Evolutionary conservation across 2,797 vertebrate species (phyloP), one percentile per base, ranked within the genome.

Genomic region (Gouania willdenowi): DNA sequence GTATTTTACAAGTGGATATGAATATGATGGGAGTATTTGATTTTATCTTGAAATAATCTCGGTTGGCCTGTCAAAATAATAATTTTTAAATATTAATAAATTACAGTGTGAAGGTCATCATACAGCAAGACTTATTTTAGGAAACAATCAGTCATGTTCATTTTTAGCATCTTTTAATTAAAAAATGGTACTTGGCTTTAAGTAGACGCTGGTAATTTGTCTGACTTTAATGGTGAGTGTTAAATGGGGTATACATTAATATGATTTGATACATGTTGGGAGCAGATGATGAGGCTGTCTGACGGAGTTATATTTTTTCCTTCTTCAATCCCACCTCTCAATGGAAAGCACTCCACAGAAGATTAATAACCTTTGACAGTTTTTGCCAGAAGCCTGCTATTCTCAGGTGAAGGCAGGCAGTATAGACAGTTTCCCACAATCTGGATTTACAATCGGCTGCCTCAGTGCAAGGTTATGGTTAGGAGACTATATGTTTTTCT

Each of bases 361-460:
- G 29, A 37, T 23, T 64, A 50, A 60, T 49, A 59, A 67, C 65
- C 65, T 71, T 56, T 55, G 54, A 58, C 32, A 31, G 16, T 22
- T 8, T 50, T 53, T 66, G 62, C 60, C 57, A 62, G 43, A 29
- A 72, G 31, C 11, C 14, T 10, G 1, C 10, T 48, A 43, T 54
- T 31, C 50, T 51, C 55, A 56, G 67, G 33, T 71, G 68, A 47
- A 59, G 59, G 38, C 70, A 60, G 67, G 58, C 53, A 51, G 41
- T 54, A 51, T 25, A 32, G 26, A 29, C 38, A 43, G 35, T 37
- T 40, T 33, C 22, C 37, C 37, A 21, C 52, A 46, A 46, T 57
- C 62, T 59, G 52, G 48, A 35, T 42, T 19, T 24, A 33, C 26
- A 37, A 29, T 34, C 40, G 37, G 11, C 19, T 36, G 5, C 37